phyloP scores from a whole-genome alignment of 2,797 vertebrate species.

The Eulemur mongoz region DNA sequence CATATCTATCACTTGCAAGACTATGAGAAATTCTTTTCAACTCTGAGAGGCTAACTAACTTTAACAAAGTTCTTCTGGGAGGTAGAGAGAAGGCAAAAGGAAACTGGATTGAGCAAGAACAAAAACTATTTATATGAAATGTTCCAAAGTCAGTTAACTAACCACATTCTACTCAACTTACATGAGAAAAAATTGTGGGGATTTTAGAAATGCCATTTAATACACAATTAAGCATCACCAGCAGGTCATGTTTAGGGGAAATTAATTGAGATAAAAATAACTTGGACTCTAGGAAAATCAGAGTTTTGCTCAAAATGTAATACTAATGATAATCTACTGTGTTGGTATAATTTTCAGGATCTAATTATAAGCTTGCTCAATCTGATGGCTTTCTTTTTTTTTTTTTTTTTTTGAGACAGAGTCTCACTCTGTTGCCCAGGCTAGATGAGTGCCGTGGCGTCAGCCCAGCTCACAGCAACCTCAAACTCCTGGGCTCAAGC shows the following conservation, averaged over 20 bases:
- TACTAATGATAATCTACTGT: not conserved
- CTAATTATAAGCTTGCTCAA: not conserved
- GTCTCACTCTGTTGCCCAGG: too few relatives aligned
- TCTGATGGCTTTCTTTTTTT: not conserved
- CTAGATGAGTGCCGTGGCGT: too few relatives aligned
- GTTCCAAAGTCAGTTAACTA: not conserved
- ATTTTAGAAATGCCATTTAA: constrained; percentile 10
- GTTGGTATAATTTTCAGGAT: not conserved
- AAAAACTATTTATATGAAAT: not conserved
- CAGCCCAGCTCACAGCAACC: too few relatives aligned
- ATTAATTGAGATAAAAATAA: not conserved
- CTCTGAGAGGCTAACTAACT: not conserved
- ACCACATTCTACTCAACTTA: not conserved
- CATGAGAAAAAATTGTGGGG: not conserved
- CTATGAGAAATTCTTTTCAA: not conserved
- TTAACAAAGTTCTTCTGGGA: not conserved
- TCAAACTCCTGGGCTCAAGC: too few relatives aligned
- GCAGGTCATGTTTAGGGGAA: not conserved
- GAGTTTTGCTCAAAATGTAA: constrained; percentile 36
- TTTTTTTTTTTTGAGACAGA: too few relatives aligned
- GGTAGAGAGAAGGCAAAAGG: not conserved
- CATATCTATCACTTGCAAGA: not conserved
- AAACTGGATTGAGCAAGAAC: not conserved
- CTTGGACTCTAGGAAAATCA: not conserved
- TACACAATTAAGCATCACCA: constrained; percentile 2